Evolutionary conservation across 1,140 invertebrate genomes (phyloP), one percentile per base, ranked within the genome.

Genomic region (Triops longicaudatus): DNA sequence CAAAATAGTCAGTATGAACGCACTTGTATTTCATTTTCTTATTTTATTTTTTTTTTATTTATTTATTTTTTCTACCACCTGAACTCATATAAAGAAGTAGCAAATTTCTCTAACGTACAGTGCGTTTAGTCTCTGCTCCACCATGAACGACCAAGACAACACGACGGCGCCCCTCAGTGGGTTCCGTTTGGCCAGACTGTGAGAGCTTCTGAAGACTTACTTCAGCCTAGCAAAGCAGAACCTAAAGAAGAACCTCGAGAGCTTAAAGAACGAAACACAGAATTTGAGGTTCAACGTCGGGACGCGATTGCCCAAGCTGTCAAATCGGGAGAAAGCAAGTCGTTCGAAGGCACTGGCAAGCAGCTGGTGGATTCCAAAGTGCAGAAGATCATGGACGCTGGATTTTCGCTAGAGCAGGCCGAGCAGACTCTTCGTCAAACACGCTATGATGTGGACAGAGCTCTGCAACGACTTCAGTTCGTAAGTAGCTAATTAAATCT

Each of bases 161-260:
- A 92, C 81, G 90, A 91, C 79, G 90, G 91, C 1, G 92, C 92
- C n/a, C 93, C 93, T 63, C 91, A 91, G 72, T 97, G 94, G 93
- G 93, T 96, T 79, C 91, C 93, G 71, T 96, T 97, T 87, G 94
- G 94, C 1, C 90, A 92, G 81, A 43, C 11, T 31, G 72, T 74
- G 74, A 44, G 74, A 77, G 71, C 22, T 43, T 80, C 77, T 74
- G 73, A 71, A 74, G 72, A 72, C 73, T 76, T 41, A 79, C 50
- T 72, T 10, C 17, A 73, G 26, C 41, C 79, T 42, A 27, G 27
- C 43, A 43, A 72, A 22, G 72, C 63, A 22, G 7, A 26, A 17
- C 26, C 27, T 76, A 63, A 71, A 31, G 37, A 76, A 28, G 41
- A 73, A 12, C 73, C 72, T 22, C 17, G 22, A 78, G 71, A 76